Evolutionary conservation across 2,888 invertebrate species (phyloP), one percentile per base, ranked within the genome.

Genomic region (Masnerella sp.): DNA sequence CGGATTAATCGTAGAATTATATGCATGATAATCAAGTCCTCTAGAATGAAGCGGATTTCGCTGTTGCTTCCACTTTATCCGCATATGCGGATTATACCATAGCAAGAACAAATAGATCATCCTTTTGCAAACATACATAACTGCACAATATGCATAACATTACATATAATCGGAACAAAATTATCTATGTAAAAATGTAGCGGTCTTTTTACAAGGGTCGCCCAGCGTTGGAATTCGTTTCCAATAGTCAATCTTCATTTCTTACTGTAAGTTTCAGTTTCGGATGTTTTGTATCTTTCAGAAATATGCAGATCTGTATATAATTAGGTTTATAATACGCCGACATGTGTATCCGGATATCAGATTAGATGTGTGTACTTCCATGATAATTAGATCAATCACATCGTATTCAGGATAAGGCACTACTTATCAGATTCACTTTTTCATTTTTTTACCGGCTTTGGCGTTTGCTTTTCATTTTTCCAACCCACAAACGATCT

Each of bases 1-100:
- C 96, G 2, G 95, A 95, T 88, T 95, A 93, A 90, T 75, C 76
- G 71, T 79, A 74, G 65, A 22, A 51, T 15, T 36, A 28, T 36
- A n/a, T 42, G 38, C 51, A 72, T 45, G 69, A 76, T 34, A 65
- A 49, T 12, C 40, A 65, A 54, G 51, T 72, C 61, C 42, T 68
- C 56, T 70, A 67, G 70, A 40, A 64, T 15, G 73, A 76, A 72
- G 25, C 40, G 34, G 45, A 69, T 69, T 52, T 45, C 62, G 15
- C 51, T 62, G 51, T 68, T 64, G 74, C 62, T 74, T 74, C 68
- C 72, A 73, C 22, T 61, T 67, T 42, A 54, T 8, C 7, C 12
- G 9, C 7, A 15, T 40, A 18, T 9, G 45, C 25, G 45, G 52
- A 58, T 47, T 51, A 72, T 65, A 74, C 45, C 49, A 67, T 70